Percentiles rank a stretch among this genome's conserved stretches.
Conservation (phyloP, 2,113 vertebrate species). For the Pelmatolapia mariae region DNA sequence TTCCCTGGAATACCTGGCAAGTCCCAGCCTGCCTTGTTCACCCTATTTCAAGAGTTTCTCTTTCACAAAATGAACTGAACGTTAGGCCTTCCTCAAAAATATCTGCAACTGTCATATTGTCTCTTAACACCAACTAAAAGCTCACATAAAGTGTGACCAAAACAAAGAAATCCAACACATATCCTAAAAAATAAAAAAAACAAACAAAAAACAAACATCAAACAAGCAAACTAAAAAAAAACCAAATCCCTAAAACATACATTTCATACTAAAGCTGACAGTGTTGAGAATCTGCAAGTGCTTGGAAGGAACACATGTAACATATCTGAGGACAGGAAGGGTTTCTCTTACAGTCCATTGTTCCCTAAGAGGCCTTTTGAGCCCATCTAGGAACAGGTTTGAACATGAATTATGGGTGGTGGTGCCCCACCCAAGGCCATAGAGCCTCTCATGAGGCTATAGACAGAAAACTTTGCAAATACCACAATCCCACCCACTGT, state of each 20-base stretch:
- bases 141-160: neutral
- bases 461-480: neutral
- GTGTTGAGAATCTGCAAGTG: neutral
- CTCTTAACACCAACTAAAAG: neutral
- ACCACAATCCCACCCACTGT: neutral
- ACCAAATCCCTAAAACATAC: fast-evolving
- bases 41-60: neutral
- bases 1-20: neutral
- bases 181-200: neutral
- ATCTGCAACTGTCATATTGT: neutral
- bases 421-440: slow-evolving; percentile 13
- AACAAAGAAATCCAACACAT: neutral
- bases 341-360: neutral
- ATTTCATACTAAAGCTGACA: neutral
- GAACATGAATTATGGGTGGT: slow-evolving; percentile 20
- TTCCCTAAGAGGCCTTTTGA: neutral
- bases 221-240: neutral
- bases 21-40: neutral
- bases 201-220: neutral
- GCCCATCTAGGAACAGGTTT: slow-evolving; percentile 19
- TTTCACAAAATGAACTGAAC: neutral
- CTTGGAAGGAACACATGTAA: neutral
- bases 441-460: neutral
- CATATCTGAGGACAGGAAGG: neutral
- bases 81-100: neutral